phyloP scores from a whole-genome alignment of 1,140 invertebrate species.

The Hycleus cichorii region DNA sequence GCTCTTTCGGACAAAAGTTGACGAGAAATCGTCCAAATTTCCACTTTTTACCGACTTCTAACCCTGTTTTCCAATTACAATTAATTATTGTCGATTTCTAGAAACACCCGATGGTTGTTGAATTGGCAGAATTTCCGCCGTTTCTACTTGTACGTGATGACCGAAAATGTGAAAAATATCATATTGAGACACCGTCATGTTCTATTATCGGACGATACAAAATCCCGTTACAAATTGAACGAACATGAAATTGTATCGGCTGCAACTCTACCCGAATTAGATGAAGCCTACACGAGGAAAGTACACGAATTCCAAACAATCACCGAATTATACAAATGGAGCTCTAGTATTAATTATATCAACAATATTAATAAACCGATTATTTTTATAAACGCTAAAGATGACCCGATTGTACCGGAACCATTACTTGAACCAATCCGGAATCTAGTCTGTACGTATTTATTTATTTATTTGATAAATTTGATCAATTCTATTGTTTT shows the following conservation, averaged over 20 bases:
- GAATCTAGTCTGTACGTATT: slow-evolving; percentile 63
- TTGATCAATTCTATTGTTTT: slow-evolving; percentile 31
- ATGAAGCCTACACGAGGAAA: slow-evolving; percentile 79
- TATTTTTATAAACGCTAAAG: slow-evolving; percentile 80
- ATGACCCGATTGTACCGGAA: slow-evolving; percentile 83
- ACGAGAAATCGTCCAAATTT: no score
- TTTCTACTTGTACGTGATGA: slow-evolving; percentile 88
- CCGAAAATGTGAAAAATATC: slow-evolving; percentile 80
- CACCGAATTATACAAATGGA: slow-evolving; percentile 73
- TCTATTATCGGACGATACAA: slow-evolving; percentile 67
- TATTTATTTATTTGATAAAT: neutral
- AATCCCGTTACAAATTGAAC: slow-evolving; percentile 58
- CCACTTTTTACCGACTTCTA: no score
- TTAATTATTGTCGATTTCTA: slow-evolving; percentile 36
- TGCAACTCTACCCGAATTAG: slow-evolving; percentile 76
- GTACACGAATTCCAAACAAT: slow-evolving; percentile 71
- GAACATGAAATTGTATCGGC: slow-evolving; percentile 75
- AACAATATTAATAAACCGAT: slow-evolving; percentile 72
- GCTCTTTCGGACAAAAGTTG: no score
- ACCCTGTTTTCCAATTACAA: no score
- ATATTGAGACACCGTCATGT: slow-evolving; percentile 71
- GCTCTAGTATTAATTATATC: slow-evolving; percentile 70
- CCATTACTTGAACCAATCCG: slow-evolving; percentile 62
- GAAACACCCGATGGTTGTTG: slow-evolving; percentile 67
- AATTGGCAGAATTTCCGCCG: slow-evolving; percentile 83